Base-by-base conservation (phyloP, 2,113 vertebrate species). In the Pomatorhinus ruficollis region DNA sequence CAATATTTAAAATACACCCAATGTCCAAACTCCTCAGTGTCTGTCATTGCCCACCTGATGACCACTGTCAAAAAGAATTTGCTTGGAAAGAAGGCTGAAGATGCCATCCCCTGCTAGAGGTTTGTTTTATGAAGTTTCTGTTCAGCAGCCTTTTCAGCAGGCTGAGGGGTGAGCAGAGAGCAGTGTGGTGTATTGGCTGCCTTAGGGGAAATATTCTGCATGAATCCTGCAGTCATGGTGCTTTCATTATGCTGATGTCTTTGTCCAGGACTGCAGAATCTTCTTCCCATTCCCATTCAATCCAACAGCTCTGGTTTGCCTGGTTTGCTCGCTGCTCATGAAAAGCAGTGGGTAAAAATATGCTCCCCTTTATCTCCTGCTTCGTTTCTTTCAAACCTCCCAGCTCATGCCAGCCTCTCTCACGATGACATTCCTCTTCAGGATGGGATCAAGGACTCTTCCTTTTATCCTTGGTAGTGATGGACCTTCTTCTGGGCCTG, bases 161-260 rank as follows among this genome's bases (percentile, higher is more conserved):
- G 33, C 71, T 47, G 78, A 80, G 71, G 33, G 49, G 37, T 76
- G 85, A 77, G 53, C 90, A 95, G 92, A 81, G 79, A 77, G 30
- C 21, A 5, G 71, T 28, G 76, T 10, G 70, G 50, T 63, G 42
- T 35, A 31, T 14, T 80, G 78, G 77, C 66, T 65, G 78, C 87
- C 92, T 93, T 47, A 65, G 71, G 87, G 93, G 87, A 93, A 90
- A 91, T 72, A 83, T 87, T 54, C 71, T 90, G 42, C 33, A 2
- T 63, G 82, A 93, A 77, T 91, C 78, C 82, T 79, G 81, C 21
- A 63, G 64, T 60, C 87, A 53, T 76, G 89, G 81, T 57, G 82
- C 66, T 89, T 69, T 69, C 84, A 65, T 61, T 77, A 53, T 33
- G 70, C 84, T 85, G 77, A 76, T 91, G 89, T 69, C 84, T 96